Percentiles rank a stretch among this genome's conserved stretches.
Evolutionary conservation across 2,888 invertebrate genomes (phyloP).

Genomic region (Dolomedes plantarius): DNA sequence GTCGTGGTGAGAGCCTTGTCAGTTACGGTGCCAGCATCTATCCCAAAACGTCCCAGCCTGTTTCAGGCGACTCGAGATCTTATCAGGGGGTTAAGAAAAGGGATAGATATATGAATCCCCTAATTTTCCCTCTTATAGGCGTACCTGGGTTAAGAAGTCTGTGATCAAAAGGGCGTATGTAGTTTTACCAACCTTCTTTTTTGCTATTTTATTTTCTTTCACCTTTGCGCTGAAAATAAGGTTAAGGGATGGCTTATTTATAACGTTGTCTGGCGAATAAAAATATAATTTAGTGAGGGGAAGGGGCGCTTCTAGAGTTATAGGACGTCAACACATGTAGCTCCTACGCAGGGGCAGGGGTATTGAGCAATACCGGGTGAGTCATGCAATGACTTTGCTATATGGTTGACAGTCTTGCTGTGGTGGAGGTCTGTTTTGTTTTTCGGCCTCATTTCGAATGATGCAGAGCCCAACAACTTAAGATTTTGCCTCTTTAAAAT

Average conservation of each 20-base stretch:
- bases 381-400: background rate
- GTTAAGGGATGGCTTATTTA: conserved; percentile 1
- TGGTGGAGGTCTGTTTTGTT: no score
- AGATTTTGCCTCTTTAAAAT: no score
- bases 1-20: background rate
- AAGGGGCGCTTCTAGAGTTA: background rate
- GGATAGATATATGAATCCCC: conserved; percentile 20
- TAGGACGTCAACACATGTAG: conserved; percentile 3
- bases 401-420: background rate
- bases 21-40: background rate
- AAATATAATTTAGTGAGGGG: background rate
- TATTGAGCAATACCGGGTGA: background rate
- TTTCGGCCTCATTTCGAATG: no score
- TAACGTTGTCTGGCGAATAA: background rate
- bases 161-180: conserved; percentile 16
- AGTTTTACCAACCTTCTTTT: background rate
- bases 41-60: background rate
- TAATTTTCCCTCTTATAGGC: conserved; percentile 27
- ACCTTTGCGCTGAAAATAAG: background rate
- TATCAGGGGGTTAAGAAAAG: conserved; percentile 7
- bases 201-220: background rate
- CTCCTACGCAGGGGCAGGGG: background rate
- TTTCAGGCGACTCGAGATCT: background rate
- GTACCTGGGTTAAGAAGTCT: conserved; percentile 28
- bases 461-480: no score